These are phyloP conservation scores for Philotrypesis tridentata DNA, from an alignment of 1,140 invertebrate species.

Conservation along the genomic window DNA sequence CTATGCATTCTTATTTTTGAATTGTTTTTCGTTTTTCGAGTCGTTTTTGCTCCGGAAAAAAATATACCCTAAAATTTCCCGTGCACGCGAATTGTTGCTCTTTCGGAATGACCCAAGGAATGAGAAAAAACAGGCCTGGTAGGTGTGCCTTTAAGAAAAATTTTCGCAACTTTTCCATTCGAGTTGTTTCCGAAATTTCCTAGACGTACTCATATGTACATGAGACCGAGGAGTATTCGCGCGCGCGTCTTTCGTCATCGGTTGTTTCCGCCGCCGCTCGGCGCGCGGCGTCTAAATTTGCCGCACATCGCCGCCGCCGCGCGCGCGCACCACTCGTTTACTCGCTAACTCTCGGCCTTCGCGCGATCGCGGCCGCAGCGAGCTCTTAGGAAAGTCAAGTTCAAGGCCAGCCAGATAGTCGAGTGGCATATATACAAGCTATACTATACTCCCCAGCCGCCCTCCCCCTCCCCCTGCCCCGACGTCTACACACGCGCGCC, in stretches of 20 bases:
- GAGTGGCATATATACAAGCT: not conserved
- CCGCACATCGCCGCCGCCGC: constrained; percentile 55
- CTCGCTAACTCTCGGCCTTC: constrained; percentile 55
- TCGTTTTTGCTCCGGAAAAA: too few species aligned
- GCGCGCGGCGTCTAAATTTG: constrained; percentile 52
- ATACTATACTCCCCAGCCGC: not conserved
- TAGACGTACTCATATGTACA: too few species aligned
- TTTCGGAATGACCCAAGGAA: too few species aligned
- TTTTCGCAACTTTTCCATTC: too few species aligned
- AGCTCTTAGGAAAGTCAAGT: constrained; percentile 64
- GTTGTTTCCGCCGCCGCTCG: constrained; percentile 64
- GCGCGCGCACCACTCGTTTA: constrained; percentile 38
- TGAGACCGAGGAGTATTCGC: not conserved
- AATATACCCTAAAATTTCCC: too few species aligned
- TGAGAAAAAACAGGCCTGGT: too few species aligned
- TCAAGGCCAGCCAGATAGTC: constrained; percentile 64
- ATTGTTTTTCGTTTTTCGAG: too few species aligned
- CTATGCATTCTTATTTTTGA: too few species aligned
- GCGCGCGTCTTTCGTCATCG: constrained; percentile 52
- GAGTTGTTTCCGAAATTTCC: too few species aligned
- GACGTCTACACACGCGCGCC: constrained; percentile 42
- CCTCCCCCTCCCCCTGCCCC: constrained; percentile 32
- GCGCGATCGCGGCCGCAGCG: constrained; percentile 55
- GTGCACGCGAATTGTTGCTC: too few species aligned
- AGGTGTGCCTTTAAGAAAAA: too few species aligned